Conservation (phyloP, 2,888 invertebrate genomes). For the Dusona sp. region DNA sequence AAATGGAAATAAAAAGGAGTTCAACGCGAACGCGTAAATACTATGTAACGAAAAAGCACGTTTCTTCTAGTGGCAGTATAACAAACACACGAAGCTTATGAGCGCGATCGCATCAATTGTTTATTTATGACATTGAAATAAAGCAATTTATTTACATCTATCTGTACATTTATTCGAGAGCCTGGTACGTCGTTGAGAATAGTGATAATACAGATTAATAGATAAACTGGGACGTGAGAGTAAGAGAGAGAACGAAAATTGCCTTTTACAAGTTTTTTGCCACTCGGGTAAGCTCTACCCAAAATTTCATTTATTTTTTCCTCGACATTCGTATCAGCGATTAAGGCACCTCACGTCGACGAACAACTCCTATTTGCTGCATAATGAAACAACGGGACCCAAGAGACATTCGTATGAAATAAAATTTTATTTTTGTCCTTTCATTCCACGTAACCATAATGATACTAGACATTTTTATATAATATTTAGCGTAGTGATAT, state of each 20-base stretch:
- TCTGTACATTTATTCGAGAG: conserved; percentile 70
- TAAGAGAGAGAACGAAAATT: neutral
- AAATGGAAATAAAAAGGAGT: conserved; percentile 13
- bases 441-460: conserved; percentile 52
- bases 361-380: conserved; percentile 12
- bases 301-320: neutral
- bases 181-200: conserved; percentile 41
- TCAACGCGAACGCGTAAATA: conserved; percentile 14
- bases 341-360: conserved; percentile 24
- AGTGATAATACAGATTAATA: conserved; percentile 12
- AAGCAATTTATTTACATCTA: conserved; percentile 74
- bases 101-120: conserved; percentile 41
- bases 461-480: conserved; percentile 50
- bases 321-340: conserved; percentile 10
- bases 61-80: conserved; percentile 4
- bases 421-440: conserved; percentile 79
- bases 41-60: conserved; percentile 9
- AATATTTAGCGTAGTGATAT: conserved; percentile 53
- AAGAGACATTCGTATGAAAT: conserved; percentile 71
- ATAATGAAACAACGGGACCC: conserved; percentile 36
- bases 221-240: neutral
- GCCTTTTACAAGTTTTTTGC: conserved; percentile 49
- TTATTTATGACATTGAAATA: conserved; percentile 72
- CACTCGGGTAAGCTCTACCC: conserved; percentile 14
- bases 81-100: conserved; percentile 12